Evolutionary conservation across 2,113 vertebrate genomes (phyloP), one percentile per base, ranked within the genome.

Genomic region (Otolemur garnettii): DNA sequence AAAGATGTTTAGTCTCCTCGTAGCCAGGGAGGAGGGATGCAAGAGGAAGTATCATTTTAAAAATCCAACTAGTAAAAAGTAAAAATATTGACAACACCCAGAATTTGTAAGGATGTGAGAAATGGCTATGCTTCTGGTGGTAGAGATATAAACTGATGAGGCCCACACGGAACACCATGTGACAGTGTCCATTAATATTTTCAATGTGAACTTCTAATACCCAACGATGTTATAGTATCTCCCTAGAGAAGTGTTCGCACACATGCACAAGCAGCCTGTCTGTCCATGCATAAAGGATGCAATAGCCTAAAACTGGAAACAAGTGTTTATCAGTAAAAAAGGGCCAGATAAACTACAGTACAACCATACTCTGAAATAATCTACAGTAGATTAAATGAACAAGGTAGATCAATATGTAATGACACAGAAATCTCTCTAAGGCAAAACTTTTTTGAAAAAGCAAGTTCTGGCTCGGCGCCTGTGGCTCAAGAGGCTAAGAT

Each of bases 381-480:
- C 3, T 35, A 1, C 14, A 15, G 35, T 53, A 26, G n/a, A 57
- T 13, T 42, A 75, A 87, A 42, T 30, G 4, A 77, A 72, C 0
- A 4, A 64, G 38, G 35, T 12, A 59, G 79, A 28, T 50, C 64
- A 50, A 2, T 42, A 17, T 28, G 50, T 59, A 17, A 26, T 50
- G 3, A 60, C 4, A 10, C 17, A 66, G 55, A 79, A 33, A 57
- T 79, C 62, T 19, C 33, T 87, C 38, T 82, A 30, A 78, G 22
- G 77, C 53, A 80, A 96, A 94, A 22, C 14, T 35, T 62, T 24
- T 55, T 74, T 42, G 4, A 69, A 78, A 93, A n/a, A n/a, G 22
- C 30, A 68, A 88, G 15, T 86, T 90, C 78, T 64, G 6, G 45
- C 45, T 50, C 45, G 9, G 45, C 8, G 8, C 45, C 45, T 50